phyloP scores from a whole-genome alignment of 2,113 vertebrate genomes.

The Mormyrus lacerda region DNA sequence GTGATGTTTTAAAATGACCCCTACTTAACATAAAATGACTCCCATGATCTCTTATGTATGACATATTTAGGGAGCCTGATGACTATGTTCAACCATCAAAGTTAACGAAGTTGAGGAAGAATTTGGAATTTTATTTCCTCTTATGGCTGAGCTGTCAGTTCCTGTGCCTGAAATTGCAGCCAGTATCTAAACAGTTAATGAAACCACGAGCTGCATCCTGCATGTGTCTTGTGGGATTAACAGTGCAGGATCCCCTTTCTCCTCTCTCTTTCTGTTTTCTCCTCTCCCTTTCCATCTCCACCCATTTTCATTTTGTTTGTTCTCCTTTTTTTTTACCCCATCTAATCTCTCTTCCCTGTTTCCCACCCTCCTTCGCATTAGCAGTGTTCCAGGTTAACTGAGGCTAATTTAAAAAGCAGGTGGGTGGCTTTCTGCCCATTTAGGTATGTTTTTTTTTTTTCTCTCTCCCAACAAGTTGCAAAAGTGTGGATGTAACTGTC shows the following conservation, averaged over 20 bases:
- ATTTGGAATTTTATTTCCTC: background rate
- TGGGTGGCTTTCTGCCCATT: background rate
- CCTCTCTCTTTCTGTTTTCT: background rate
- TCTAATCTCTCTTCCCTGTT: background rate
- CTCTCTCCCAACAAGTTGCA: background rate
- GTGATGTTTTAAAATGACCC: background rate
- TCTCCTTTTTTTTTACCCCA: background rate
- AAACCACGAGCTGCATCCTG: slow-evolving; percentile 19
- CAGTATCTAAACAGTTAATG: slow-evolving; percentile 14
- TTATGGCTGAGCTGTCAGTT: background rate
- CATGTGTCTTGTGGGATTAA: background rate
- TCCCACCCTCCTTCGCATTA: background rate
- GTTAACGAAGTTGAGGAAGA: background rate
- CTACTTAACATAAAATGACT: background rate
- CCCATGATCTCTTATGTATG: background rate
- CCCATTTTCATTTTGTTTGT: background rate
- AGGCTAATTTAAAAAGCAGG: background rate
- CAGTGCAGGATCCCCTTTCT: background rate
- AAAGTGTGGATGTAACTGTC: background rate
- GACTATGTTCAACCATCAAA: background rate
- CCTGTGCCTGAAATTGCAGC: background rate
- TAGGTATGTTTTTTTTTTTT: background rate
- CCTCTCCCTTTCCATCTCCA: background rate
- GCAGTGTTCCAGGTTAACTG: background rate
- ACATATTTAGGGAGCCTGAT: background rate